Percentiles rank a stretch among this genome's conserved stretches.
Conservation (phyloP, 2,797 vertebrate genomes). For the Hephaestus fuliginosus region DNA sequence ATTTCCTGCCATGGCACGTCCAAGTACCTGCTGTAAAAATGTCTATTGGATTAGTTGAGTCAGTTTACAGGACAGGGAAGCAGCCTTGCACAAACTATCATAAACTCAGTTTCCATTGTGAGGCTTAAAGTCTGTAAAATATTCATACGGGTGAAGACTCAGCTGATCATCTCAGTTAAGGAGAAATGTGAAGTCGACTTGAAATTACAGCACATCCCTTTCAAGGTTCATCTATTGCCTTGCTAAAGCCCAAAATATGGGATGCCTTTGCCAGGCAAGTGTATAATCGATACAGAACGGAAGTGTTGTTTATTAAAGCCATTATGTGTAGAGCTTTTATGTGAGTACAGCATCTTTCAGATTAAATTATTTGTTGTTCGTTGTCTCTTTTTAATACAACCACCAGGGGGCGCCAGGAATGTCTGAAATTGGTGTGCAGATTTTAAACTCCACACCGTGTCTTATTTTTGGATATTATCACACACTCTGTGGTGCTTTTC, state of each 20-base stretch:
- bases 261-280: not conserved
- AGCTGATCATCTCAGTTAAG: not conserved
- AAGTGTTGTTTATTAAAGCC: not conserved
- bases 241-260: not conserved
- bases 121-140: not conserved
- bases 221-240: not conserved
- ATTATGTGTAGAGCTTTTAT: not conserved
- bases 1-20: too few relatives aligned
- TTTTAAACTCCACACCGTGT: not conserved
- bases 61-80: not conserved
- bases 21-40: not conserved
- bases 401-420: constrained; percentile 5
- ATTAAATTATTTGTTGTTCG: not conserved
- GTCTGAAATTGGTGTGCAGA: not conserved
- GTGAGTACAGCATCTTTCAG: not conserved
- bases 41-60: not conserved
- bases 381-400: not conserved
- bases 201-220: not conserved
- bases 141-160: not conserved
- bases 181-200: not conserved
- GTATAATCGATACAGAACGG: not conserved
- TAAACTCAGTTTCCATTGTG: not conserved
- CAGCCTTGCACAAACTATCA: not conserved
- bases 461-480: not conserved
- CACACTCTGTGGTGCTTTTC: not conserved